phyloP scores from a whole-genome alignment of 2,113 vertebrate genomes.

The Cervus canadensis region DNA sequence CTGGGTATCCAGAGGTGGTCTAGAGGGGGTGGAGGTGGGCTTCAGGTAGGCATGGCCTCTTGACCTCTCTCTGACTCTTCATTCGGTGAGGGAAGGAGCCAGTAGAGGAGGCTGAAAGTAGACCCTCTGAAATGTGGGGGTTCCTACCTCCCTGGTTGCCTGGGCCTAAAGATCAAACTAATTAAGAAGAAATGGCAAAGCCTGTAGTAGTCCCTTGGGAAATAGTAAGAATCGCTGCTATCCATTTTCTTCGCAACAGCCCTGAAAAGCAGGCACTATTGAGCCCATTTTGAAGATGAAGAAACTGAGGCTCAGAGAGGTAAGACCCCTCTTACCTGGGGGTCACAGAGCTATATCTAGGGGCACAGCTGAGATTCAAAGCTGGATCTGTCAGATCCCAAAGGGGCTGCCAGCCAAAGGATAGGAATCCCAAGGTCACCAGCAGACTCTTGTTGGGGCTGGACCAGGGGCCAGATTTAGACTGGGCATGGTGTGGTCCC shows the following conservation, averaged over 20 bases:
- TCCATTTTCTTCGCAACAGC: not conserved
- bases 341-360: not conserved
- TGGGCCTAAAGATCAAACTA: not conserved
- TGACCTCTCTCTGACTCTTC: not conserved
- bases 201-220: not conserved
- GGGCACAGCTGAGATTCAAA: not conserved
- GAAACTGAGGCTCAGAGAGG: conserved; percentile 1
- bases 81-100: not conserved
- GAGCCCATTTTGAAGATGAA: conserved; percentile 24
- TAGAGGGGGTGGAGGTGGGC: not conserved
- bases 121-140: not conserved
- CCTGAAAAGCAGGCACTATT: not conserved
- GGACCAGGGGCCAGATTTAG: not conserved
- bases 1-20: not conserved
- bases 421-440: not conserved
- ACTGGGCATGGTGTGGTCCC: not conserved
- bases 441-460: not conserved
- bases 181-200: not conserved
- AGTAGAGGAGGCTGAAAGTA: not conserved
- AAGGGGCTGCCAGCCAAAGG: not conserved
- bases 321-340: not conserved
- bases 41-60: not conserved
- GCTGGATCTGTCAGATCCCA: not conserved
- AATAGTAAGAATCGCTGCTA: not conserved
- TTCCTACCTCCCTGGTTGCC: not conserved